Base-by-base conservation (phyloP, 2,113 vertebrate species). In the Bostrychus sinensis region DNA sequence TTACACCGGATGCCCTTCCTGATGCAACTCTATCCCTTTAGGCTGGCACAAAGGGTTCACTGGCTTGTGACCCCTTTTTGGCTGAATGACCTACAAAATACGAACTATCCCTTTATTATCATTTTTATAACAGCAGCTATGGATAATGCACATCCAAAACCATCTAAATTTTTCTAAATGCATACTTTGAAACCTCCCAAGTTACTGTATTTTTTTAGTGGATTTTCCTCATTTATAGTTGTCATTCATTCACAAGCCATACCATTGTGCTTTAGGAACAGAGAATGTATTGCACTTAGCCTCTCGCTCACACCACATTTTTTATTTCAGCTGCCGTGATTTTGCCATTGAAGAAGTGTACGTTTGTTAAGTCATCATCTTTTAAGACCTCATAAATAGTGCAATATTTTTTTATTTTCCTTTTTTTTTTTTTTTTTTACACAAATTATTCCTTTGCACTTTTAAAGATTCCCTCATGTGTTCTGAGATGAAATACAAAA, bases 311-410 rank as follows among this genome's bases (percentile, higher is more conserved):
- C 32, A 42, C 2, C 63, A 34, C 43, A 5, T 43, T 11, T 51
- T 61, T n/a, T n/a, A n/a, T n/a, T 70, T 53, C 67, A 72, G 73
- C 61, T 71, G 71, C 58, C 56, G 61, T 48, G 55, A 39, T 43
- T 26, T 10, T 39, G 26, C 70, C 45, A 48, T 56, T 58, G 10
- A 68, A 39, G 11, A 45, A 55, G 41, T 26, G 17, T 53, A 46
- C 68, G 45, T 43, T 42, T 58, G 62, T n/a, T 30, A 56, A 58
- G 65, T 62, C 61, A 66, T 74, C 75, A 38, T 71, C 77, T 42
- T 58, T 75, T 46, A 46, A 72, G 42, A 86, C 76, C 75, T 82
- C 80, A 73, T 58, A 58, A 84, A 58, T 79, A 83, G 85, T 89
- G 85, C 82, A 88, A 86, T 87, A 83, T 38, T 76, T 17, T 6